Conservation (phyloP, 2,113 vertebrate genomes). For the Vimba vimba region DNA sequence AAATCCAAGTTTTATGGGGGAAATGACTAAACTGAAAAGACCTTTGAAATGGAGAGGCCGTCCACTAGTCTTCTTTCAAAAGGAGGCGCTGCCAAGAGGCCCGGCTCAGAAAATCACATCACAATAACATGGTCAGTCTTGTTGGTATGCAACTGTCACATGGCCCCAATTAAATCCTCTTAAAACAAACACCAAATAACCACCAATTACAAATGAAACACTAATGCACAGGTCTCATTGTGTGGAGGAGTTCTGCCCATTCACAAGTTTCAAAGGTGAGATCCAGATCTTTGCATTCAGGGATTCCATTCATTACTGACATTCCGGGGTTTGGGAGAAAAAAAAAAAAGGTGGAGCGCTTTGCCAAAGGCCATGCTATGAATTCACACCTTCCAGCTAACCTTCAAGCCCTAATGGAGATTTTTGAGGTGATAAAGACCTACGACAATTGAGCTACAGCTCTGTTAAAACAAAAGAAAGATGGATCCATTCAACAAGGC, state of each 20-base stretch:
- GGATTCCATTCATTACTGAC: conserved; percentile 45
- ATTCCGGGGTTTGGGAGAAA: conserved; percentile 12
- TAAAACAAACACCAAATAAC: conserved; percentile 27
- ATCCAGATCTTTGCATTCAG: conserved; percentile 32
- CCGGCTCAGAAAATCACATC: conserved; percentile 28
- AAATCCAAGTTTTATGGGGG: conserved; percentile 5
- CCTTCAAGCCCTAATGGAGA: conserved; percentile 32
- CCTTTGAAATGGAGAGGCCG: conserved; percentile 33
- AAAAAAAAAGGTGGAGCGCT: conserved; percentile 34
- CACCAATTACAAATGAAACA: neutral
- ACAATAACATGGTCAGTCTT: conserved; percentile 6
- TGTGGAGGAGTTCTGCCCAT: neutral
- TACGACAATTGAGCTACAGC: neutral
- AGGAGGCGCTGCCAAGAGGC: conserved; percentile 21
- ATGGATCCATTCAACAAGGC: conserved; percentile 22
- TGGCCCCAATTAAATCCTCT: conserved; percentile 17
- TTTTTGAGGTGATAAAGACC: conserved; percentile 23
- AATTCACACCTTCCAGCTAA: conserved; percentile 38
- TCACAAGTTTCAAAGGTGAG: conserved; percentile 40
- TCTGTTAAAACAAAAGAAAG: conserved; percentile 31
- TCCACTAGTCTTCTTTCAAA: neutral
- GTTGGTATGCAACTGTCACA: conserved; percentile 28
- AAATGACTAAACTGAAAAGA: conserved; percentile 27
- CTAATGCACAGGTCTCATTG: neutral
- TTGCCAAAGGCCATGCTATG: conserved; percentile 41